These are phyloP conservation scores for Machimus atricapillus DNA, from an alignment of 2,888 invertebrate species.

Conservation along the genomic window DNA sequence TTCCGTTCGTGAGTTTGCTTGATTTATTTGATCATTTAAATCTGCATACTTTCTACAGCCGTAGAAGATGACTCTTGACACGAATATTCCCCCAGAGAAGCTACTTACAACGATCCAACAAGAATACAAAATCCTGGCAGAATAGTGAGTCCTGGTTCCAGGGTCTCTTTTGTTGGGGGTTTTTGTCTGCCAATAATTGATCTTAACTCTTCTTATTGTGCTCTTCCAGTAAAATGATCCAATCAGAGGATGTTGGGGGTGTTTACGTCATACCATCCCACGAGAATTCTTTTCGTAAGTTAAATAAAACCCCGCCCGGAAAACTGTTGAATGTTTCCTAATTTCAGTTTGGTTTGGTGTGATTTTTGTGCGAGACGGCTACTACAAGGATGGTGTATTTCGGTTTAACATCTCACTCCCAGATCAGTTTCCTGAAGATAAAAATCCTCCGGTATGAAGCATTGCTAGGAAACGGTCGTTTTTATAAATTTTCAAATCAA, in stretches of 20 bases:
- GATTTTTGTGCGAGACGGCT: constrained; percentile 82
- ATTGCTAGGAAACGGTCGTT: neutral
- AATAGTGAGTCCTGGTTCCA: constrained; percentile 76
- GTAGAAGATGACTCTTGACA: constrained; percentile 57
- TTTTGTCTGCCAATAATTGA: neutral
- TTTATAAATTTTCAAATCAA: neutral
- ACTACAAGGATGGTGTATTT: constrained; percentile 89
- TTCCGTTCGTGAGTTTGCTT: neutral
- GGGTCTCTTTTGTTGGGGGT: neutral
- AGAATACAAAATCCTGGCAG: constrained; percentile 89
- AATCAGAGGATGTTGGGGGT: constrained; percentile 84
- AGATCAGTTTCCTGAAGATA: constrained; percentile 80
- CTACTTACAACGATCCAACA: constrained; percentile 79
- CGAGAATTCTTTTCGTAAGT: constrained; percentile 80
- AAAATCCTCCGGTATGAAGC: constrained; percentile 78
- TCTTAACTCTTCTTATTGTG: neutral
- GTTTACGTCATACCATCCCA: constrained; percentile 93
- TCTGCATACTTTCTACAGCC: constrained; percentile 52
- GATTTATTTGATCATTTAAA: neutral
- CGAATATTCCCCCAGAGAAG: constrained; percentile 64
- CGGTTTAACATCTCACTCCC: constrained; percentile 87
- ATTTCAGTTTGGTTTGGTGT: constrained; percentile 59
- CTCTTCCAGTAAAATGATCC: constrained; percentile 78
- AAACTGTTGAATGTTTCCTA: neutral
- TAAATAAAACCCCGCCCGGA: neutral